Conservation (phyloP, 2,888 invertebrate species). For the Ditula angustiorana region DNA sequence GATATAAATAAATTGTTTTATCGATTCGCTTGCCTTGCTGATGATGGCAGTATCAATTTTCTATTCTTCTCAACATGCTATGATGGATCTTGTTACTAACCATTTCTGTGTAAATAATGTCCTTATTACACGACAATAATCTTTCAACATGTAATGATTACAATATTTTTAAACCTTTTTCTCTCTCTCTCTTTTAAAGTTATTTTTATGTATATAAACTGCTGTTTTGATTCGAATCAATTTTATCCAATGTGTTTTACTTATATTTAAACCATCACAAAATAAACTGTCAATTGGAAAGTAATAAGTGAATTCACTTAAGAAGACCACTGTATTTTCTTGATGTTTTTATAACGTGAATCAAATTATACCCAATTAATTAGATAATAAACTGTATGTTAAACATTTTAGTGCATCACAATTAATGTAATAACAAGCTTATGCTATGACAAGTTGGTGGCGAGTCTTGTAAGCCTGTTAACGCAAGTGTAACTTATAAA, state of each 20-base stretch:
- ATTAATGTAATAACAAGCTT: constrained; percentile 31
- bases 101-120: constrained; percentile 17
- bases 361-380: constrained; percentile 17
- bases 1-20: constrained; percentile 73
- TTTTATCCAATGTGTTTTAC: not conserved
- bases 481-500: constrained; percentile 14
- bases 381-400: constrained; percentile 19
- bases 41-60: constrained; percentile 34
- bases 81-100: not conserved
- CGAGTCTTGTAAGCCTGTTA: not conserved
- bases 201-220: not conserved
- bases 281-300: constrained; percentile 30
- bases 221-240: not conserved
- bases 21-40: constrained; percentile 70
- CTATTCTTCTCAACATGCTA: not conserved
- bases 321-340: constrained; percentile 25
- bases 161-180: not conserved
- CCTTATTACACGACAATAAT: constrained; percentile 16
- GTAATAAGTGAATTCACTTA: constrained; percentile 11
- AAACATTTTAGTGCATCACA: constrained; percentile 28
- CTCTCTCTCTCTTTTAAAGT: not conserved
- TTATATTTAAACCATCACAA: constrained; percentile 13
- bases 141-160: not conserved
- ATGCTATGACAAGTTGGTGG: not conserved
- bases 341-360: constrained; percentile 30